Conservation (phyloP, 2,797 vertebrate species). For the Salarias fasciatus region DNA sequence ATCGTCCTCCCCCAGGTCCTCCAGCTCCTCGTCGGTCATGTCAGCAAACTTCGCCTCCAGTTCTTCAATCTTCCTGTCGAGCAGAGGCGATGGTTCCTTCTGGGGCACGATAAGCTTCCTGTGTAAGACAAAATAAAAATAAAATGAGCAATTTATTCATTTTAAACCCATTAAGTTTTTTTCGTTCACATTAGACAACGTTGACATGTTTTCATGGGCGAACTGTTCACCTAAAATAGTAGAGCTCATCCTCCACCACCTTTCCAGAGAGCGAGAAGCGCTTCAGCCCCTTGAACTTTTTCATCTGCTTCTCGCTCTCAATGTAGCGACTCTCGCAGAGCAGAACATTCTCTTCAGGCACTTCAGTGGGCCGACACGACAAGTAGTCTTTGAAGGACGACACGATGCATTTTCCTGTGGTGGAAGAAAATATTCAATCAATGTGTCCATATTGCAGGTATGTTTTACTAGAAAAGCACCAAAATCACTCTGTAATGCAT, state of each 20-base stretch:
- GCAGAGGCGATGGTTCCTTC: constrained; percentile 95
- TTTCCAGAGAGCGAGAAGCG: constrained; percentile 97
- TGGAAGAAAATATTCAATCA: constrained; percentile 4
- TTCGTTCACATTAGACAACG: neutral
- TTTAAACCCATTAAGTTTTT: constrained; percentile 1
- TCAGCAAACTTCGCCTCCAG: constrained; percentile 98
- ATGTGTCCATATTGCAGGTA: no score
- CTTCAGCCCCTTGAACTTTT: constrained; percentile 97
- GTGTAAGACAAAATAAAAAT: constrained; percentile 1
- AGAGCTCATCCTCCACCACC: constrained; percentile 98
- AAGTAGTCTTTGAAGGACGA: constrained; percentile 97
- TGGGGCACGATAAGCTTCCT: constrained; percentile 98
- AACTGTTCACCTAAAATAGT: constrained; percentile 93
- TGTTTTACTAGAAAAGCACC: neutral
- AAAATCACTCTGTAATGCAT: neutral
- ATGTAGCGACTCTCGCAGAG: constrained; percentile 98
- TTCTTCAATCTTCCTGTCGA: constrained; percentile 96
- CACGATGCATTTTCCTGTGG: constrained; percentile 93
- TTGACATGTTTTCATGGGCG: constrained; percentile 13
- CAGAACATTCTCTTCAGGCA: constrained; percentile 90
- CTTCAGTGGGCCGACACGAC: constrained; percentile 92
- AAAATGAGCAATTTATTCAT: neutral
- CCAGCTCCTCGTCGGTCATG: constrained; percentile 94
- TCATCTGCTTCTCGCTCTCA: constrained; percentile 97
- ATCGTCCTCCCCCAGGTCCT: constrained; percentile 96